Conservation (phyloP, 2,113 vertebrate genomes). For the Electrona antarctica region DNA sequence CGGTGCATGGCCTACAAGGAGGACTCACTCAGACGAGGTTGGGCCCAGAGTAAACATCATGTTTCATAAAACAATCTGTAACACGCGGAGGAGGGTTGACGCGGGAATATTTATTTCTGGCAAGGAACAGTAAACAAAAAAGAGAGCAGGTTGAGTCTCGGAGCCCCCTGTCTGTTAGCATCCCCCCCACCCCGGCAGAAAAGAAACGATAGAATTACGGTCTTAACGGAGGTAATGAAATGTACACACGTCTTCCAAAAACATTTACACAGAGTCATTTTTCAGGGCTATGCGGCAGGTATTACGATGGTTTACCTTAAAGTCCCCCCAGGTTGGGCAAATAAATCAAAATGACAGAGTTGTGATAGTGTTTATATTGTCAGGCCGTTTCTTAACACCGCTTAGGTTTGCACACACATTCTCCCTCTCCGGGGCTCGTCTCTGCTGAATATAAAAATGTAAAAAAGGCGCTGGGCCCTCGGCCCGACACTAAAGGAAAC, state of each 20-base stretch:
- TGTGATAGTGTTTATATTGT: conserved; percentile 25
- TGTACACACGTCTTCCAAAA: not conserved
- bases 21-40: too few species aligned
- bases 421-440: not conserved
- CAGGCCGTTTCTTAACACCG: not conserved
- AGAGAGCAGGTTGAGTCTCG: not conserved
- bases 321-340: conserved; percentile 5
- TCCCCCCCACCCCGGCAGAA: too few species aligned
- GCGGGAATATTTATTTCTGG: conserved; percentile 5
- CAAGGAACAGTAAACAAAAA: conserved; percentile 15
- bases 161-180: too few species aligned
- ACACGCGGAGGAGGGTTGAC: not conserved
- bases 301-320: not conserved
- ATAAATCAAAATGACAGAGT: conserved; percentile 9
- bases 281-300: not conserved
- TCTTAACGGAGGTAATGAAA: too few species aligned
- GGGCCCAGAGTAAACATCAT: not conserved
- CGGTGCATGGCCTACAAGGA: too few species aligned
- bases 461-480: conserved; percentile 77
- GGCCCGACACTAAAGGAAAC: conserved; percentile 87
- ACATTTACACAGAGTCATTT: conserved; percentile 19
- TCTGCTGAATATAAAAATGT: conserved; percentile 21
- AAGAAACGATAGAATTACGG: too few species aligned
- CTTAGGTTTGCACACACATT: conserved; percentile 1
- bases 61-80: conserved; percentile 1